Evolutionary conservation across 2,888 invertebrate species (phyloP).

Genomic region (Dendrolimus houi): DNA sequence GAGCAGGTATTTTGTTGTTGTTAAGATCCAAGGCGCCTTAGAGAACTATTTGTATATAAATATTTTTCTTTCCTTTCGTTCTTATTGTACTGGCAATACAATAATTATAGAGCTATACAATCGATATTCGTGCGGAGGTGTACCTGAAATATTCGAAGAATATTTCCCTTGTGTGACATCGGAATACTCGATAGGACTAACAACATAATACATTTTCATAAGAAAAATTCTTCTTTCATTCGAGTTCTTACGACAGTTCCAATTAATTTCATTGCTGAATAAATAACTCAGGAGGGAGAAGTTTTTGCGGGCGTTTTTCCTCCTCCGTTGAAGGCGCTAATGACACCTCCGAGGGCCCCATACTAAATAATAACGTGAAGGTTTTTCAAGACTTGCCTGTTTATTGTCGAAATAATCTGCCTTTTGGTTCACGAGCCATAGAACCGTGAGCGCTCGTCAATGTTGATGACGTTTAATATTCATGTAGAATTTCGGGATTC

Average conservation of each 20-base stretch:
- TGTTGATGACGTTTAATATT: too few relatives aligned
- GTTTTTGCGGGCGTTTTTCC: not conserved
- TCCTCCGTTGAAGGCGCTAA: not conserved
- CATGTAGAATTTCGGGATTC: too few relatives aligned
- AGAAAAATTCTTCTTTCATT: not conserved
- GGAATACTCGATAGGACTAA: too few relatives aligned
- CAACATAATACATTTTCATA: not conserved
- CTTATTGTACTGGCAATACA: too few relatives aligned
- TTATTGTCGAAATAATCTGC: not conserved
- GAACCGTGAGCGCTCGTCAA: not conserved
- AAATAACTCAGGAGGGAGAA: not conserved
- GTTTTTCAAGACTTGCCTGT: not conserved
- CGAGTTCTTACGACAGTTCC: not conserved
- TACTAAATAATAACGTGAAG: not conserved
- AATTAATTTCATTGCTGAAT: not conserved
- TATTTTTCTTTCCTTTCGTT: too few relatives aligned
- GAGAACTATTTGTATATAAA: too few relatives aligned
- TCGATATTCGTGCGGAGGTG: too few relatives aligned
- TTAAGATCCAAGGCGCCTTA: too few relatives aligned
- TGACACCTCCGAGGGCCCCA: not conserved
- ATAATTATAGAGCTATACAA: too few relatives aligned
- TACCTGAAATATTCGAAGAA: too few relatives aligned
- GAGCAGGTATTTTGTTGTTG: too few relatives aligned
- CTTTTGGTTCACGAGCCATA: not conserved
- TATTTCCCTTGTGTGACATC: too few relatives aligned